Evolutionary conservation across 2,888 invertebrate species (phyloP).

Genomic region (Coremacera marginata): DNA sequence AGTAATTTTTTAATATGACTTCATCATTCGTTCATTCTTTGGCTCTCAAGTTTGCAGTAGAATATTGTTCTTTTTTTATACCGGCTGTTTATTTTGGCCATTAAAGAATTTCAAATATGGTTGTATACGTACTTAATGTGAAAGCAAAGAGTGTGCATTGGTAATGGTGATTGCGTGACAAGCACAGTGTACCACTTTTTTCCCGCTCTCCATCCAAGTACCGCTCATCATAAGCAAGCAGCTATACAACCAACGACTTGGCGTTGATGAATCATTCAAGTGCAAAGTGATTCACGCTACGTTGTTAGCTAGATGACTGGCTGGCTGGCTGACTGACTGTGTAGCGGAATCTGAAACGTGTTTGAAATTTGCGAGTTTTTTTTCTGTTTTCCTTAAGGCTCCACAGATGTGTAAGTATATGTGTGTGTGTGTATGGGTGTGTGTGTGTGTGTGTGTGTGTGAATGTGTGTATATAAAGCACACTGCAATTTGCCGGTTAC

Average conservation of each 20-base stretch:
- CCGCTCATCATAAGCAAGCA: not conserved
- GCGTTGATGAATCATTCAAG: constrained; percentile 24
- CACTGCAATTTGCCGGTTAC: constrained; percentile 28
- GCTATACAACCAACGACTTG: not conserved
- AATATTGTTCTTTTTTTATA: not conserved
- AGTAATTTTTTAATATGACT: constrained; percentile 20
- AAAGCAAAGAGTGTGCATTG: constrained; percentile 22
- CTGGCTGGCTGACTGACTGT: constrained; percentile 14
- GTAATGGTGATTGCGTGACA: constrained; percentile 30
- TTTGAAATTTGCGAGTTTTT: constrained; percentile 30
- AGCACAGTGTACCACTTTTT: not conserved
- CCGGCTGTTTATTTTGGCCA: constrained; percentile 24
- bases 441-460: not conserved
- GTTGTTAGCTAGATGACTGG: not conserved
- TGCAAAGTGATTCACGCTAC: constrained; percentile 34
- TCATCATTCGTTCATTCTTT: not conserved
- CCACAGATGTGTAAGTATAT: not conserved
- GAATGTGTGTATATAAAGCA: not conserved
- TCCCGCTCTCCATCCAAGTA: not conserved
- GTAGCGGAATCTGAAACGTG: constrained; percentile 28
- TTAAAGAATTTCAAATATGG: constrained; percentile 4
- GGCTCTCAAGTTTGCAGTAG: not conserved
- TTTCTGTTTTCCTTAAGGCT: constrained; percentile 4
- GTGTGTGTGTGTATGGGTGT: not conserved
- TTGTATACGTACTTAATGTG: not conserved